Conservation (phyloP, 2,797 vertebrate species). For the Muscicapa comitata region DNA sequence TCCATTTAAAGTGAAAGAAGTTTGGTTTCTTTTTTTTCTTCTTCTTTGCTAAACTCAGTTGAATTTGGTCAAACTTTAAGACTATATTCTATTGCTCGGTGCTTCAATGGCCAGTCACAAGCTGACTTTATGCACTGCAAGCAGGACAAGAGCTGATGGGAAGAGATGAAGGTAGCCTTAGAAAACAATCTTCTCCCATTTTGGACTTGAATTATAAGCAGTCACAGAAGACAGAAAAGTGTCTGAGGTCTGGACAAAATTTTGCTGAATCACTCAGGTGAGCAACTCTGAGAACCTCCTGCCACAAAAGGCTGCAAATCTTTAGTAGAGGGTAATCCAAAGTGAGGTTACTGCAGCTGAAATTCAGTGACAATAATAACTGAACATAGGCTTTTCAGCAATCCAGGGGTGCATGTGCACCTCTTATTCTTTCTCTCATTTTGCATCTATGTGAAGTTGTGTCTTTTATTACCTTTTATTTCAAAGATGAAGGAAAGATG, state of each 20-base stretch:
- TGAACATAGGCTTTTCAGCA: background rate
- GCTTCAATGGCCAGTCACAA: background rate
- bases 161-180: background rate
- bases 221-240: background rate
- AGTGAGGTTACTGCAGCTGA: background rate
- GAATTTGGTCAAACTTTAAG: background rate
- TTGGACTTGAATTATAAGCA: background rate
- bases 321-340: background rate
- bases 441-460: background rate
- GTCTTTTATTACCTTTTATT: conserved; percentile 38
- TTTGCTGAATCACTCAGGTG: conserved; percentile 23
- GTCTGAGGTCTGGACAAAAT: background rate
- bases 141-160: background rate
- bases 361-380: background rate
- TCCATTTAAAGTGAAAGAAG: background rate
- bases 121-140: background rate
- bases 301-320: background rate
- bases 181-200: background rate
- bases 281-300: background rate
- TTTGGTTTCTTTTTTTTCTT: background rate
- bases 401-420: background rate
- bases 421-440: background rate
- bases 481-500: background rate
- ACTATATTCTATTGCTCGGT: background rate
- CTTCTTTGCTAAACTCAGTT: background rate